Base-by-base conservation (phyloP, 2,888 invertebrate genomes). In the Yponomeuta evonymella region DNA sequence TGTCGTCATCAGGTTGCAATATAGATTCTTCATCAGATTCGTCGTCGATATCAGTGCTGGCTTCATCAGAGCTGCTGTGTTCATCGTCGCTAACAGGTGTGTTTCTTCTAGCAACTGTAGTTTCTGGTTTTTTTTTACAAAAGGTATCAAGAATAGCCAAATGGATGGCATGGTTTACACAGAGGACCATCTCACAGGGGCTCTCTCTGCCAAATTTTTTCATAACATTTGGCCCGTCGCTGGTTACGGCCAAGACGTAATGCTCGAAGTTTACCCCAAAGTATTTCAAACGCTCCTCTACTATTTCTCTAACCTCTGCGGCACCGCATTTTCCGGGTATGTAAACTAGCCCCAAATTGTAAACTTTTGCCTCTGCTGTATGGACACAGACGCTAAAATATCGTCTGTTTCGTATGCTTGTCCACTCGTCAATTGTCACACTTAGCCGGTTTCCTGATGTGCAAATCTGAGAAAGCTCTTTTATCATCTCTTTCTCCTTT, bases 381-480 rank as follows among this genome's bases (percentile, higher is more conserved):
- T 74, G 71, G 23, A 64, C 10, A 72, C 48, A 63, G 33, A 74
- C 15, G 64, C 62, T 74, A 67, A 73, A 74, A 70, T 73, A 74
- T n/a, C 74, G 43, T 67, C 70, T 36, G 71, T 74, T 72, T 51
- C 70, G 69, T 64, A 74, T 48, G 68, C 73, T 74, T 65, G 72
- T 71, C 74, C 72, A 74, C 69, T 74, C 74, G 69, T 73, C 74
- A 51, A 74, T 67, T 33, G 48, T 71, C 70, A 74, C 10, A 70
- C 73, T 74, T 33, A 73, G 62, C 29, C 71, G 70, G 58, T 71
- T 48, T 51, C 51, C 30, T 58, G 67, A 67, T 67, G 30, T n/a
- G 62, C 23, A 48, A 36, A 67, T 12, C 36, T 48, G 43, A 70
- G 36, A 30, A 51, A 67, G 66, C 62, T 62, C 12, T 29, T 48